Conservation (phyloP, 1,140 invertebrate species). For the Belonocnema kinseyi region DNA sequence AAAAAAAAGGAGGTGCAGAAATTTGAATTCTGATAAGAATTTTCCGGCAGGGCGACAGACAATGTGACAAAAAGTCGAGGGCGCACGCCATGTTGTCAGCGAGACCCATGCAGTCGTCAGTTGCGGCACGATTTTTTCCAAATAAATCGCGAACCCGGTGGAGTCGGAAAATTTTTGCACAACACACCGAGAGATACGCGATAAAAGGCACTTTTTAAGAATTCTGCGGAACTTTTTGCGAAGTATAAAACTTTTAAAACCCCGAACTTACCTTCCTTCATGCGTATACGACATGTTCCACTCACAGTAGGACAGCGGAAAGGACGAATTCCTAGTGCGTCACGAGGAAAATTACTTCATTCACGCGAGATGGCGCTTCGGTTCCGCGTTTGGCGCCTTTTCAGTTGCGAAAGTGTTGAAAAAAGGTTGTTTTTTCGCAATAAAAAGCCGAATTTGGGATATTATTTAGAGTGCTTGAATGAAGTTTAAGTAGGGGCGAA, state of each 20-base stretch:
- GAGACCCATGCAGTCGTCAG: conserved; percentile 69
- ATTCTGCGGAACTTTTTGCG: conserved; percentile 1
- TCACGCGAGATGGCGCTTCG: conserved; percentile 48
- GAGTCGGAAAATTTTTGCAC: conserved; percentile 12
- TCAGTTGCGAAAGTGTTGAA: background rate
- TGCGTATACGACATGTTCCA: conserved; percentile 85
- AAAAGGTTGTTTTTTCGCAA: background rate
- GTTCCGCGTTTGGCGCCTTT: background rate
- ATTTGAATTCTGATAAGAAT: background rate
- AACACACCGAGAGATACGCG: background rate
- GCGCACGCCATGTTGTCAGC: conserved; percentile 84
- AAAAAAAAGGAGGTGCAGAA: too few relatives aligned
- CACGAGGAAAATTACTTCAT: conserved; percentile 48
- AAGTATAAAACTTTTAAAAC: conserved; percentile 47
- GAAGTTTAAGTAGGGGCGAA: background rate
- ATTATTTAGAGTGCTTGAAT: conserved; percentile 1
- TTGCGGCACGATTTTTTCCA: conserved; percentile 44
- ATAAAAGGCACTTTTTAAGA: background rate
- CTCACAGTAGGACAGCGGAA: conserved; percentile 83
- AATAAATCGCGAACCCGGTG: conserved; percentile 27
- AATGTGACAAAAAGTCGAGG: conserved; percentile 70
- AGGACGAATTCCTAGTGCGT: conserved; percentile 77
- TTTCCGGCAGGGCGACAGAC: conserved; percentile 40
- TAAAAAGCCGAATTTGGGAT: background rate
- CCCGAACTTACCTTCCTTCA: conserved; percentile 83